Percentiles rank a stretch among this genome's conserved stretches.
Conservation (phyloP, 1,140 invertebrate species). For the Pinna nobilis region DNA sequence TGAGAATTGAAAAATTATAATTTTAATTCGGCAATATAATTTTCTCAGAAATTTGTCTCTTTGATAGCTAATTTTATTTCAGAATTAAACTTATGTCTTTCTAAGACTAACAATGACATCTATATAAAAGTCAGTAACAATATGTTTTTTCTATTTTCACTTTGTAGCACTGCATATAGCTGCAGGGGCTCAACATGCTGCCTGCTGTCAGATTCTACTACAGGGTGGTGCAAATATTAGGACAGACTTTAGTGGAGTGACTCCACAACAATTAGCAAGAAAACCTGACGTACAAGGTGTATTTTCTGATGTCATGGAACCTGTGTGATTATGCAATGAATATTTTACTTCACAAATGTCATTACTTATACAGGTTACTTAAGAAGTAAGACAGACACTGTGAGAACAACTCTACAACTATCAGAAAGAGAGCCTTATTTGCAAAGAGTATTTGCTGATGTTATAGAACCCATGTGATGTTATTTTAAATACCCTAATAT, state of each 20-base stretch:
- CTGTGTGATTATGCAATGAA: too few relatives aligned
- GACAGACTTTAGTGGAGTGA: conserved; percentile 18
- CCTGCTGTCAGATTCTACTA: conserved; percentile 14
- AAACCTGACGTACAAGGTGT: conserved; percentile 25
- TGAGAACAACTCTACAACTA: too few relatives aligned
- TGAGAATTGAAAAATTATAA: neutral
- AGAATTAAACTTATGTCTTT: neutral
- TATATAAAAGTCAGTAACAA: neutral
- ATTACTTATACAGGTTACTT: too few relatives aligned
- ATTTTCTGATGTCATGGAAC: too few relatives aligned
- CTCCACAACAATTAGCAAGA: conserved; percentile 24
- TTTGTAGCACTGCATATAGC: conserved; percentile 41
- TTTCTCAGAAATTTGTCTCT: neutral
- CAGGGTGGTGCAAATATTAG: conserved; percentile 17
- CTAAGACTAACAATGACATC: neutral
- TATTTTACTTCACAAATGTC: too few relatives aligned
- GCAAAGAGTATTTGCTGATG: too few relatives aligned
- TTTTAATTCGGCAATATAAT: neutral
- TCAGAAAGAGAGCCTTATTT: too few relatives aligned
- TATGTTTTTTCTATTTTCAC: neutral
- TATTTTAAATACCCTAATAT: too few relatives aligned
- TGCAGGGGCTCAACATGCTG: conserved; percentile 32
- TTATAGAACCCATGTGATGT: too few relatives aligned
- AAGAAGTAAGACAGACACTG: too few relatives aligned
- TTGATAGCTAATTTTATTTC: neutral